Percentiles rank a stretch among this genome's conserved stretches.
Conservation (phyloP, 2,113 vertebrate genomes). For the Labrus mixtus region DNA sequence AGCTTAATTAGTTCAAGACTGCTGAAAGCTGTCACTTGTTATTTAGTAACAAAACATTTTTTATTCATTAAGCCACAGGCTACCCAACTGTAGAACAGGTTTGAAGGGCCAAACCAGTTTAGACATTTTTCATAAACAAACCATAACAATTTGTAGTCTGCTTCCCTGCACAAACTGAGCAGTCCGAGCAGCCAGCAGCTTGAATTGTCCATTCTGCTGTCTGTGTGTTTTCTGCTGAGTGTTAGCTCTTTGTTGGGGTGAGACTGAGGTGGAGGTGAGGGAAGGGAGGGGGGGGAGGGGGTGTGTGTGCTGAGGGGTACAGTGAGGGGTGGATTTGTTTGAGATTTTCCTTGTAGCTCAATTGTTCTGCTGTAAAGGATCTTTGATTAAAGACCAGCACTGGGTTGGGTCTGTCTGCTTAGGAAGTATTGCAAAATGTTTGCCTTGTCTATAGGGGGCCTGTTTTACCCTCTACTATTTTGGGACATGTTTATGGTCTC, state of each 20-base stretch:
- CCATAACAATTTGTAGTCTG: slow-evolving; percentile 1
- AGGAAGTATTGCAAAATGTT: slow-evolving; percentile 75
- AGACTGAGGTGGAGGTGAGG: slow-evolving; percentile 35
- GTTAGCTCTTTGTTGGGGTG: slow-evolving; percentile 37
- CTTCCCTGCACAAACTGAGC: slow-evolving; percentile 10
- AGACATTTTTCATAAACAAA: neutral
- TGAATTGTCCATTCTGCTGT: slow-evolving; percentile 49
- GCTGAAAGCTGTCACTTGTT: neutral
- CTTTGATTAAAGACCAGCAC: slow-evolving; percentile 75
- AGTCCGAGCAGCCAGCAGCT: slow-evolving; percentile 19
- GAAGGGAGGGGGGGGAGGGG: neutral
- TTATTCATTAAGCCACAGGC: neutral
- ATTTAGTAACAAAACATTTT: neutral
- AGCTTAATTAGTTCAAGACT: neutral
- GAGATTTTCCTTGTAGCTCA: slow-evolving; percentile 67
- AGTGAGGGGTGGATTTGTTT: slow-evolving; percentile 63
- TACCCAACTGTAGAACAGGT: slow-evolving; percentile 11
- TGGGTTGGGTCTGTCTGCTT: slow-evolving; percentile 78
- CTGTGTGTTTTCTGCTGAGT: slow-evolving; percentile 57
- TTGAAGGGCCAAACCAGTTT: neutral
- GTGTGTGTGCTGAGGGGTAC: slow-evolving; percentile 38
- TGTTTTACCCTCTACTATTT: slow-evolving; percentile 72
- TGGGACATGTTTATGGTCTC: slow-evolving; percentile 64
- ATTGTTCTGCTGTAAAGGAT: slow-evolving; percentile 82
- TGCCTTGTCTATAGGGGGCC: slow-evolving; percentile 74